phyloP scores from a whole-genome alignment of 2,113 vertebrate species.

The Gobius niger region DNA sequence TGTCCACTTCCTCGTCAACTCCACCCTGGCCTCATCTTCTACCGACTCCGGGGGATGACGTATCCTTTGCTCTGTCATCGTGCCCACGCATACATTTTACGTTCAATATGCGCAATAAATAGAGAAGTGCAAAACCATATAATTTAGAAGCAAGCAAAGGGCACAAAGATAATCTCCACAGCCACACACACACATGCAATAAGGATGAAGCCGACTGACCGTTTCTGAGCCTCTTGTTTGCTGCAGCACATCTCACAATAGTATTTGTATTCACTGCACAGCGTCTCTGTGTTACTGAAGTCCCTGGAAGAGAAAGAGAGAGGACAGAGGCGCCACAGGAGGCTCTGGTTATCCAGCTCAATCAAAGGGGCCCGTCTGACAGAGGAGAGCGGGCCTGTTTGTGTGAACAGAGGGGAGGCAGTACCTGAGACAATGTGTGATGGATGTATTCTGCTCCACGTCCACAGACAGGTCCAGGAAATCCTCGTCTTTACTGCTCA shows the following conservation, averaged over 20 bases:
- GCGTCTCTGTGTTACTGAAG: slow-evolving; percentile 97
- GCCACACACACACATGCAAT: too few species aligned
- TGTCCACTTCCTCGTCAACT: too few species aligned
- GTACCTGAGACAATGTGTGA: slow-evolving; percentile 97
- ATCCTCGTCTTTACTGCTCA: slow-evolving; percentile 99
- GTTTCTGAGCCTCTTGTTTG: slow-evolving; percentile 97
- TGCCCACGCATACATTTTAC: too few species aligned
- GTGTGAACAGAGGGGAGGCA: not conserved
- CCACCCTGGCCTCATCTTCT: too few species aligned
- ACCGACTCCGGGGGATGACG: too few species aligned
- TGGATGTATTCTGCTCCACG: slow-evolving; percentile 97
- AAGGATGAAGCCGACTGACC: too few species aligned
- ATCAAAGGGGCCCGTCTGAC: not conserved
- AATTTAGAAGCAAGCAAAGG: too few species aligned
- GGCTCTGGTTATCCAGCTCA: slow-evolving; percentile 15
- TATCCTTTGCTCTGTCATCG: too few species aligned
- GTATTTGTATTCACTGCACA: slow-evolving; percentile 98
- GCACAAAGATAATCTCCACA: too few species aligned
- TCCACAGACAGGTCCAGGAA: slow-evolving; percentile 98
- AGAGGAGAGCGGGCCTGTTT: not conserved
- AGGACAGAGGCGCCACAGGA: slow-evolving; percentile 15
- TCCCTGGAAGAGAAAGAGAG: slow-evolving; percentile 79
- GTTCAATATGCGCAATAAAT: too few species aligned
- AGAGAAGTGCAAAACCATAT: too few species aligned
- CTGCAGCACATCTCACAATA: slow-evolving; percentile 98